Evolutionary conservation across 2,113 vertebrate species (phyloP).

Genomic region (Oenanthe melanoleuca): DNA sequence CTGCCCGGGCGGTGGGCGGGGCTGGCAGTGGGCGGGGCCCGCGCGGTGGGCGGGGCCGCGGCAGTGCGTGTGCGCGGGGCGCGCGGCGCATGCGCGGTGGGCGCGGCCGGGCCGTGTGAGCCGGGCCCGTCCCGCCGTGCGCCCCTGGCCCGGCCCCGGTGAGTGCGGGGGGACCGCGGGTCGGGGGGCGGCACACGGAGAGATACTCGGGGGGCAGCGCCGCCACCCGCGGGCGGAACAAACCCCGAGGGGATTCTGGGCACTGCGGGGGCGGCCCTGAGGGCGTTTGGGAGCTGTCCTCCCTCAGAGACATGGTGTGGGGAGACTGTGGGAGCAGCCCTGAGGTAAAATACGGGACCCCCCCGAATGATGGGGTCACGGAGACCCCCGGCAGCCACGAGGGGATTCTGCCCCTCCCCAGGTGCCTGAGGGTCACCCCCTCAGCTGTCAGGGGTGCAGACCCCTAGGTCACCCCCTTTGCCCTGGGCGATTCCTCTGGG

Average conservation of each 20-base stretch:
- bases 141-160: too few relatives aligned
- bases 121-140: too few relatives aligned
- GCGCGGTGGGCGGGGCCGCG: background rate
- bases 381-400: too few relatives aligned
- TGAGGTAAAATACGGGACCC: background rate
- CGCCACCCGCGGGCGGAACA: background rate
- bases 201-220: too few relatives aligned
- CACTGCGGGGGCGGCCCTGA: background rate
- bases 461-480: background rate
- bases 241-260: background rate
- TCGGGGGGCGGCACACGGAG: background rate
- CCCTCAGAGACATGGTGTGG: accelerated
- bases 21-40: accelerated
- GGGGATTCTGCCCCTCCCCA: background rate
- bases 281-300: background rate
- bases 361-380: accelerated
- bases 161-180: background rate
- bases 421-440: background rate
- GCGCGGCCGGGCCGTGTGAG: too few relatives aligned
- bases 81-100: too few relatives aligned
- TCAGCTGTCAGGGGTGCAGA: background rate
- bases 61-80: too few relatives aligned
- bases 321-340: too few relatives aligned
- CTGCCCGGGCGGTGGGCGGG: background rate
- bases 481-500: background rate